phyloP scores from a whole-genome alignment of 2,797 vertebrate genomes.

The Lindbergichthys nudifrons region DNA sequence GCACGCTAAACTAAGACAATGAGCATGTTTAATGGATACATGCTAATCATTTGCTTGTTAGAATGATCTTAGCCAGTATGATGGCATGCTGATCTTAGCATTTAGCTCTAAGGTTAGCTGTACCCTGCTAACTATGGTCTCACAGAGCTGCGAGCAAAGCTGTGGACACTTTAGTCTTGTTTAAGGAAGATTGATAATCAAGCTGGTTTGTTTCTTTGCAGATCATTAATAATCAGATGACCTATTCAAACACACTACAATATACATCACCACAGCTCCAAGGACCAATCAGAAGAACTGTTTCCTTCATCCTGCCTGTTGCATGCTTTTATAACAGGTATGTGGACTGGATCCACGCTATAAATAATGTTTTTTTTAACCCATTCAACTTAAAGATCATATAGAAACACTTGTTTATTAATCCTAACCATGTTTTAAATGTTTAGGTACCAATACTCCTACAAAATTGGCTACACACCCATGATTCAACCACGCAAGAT shows the following conservation, averaged over 20 bases:
- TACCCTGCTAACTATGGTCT: too few relatives aligned
- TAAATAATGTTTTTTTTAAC: neutral
- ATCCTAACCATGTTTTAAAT: constrained; percentile 6
- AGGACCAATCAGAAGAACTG: constrained; percentile 66
- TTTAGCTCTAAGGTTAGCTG: too few relatives aligned
- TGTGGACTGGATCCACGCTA: neutral
- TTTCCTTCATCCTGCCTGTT: constrained; percentile 64
- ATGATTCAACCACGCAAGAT: constrained; percentile 52
- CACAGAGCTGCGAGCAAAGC: too few relatives aligned
- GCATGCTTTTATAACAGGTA: constrained; percentile 82
- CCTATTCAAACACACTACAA: constrained; percentile 73
- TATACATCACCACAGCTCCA: constrained; percentile 55
- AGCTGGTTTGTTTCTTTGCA: constrained; percentile 27
- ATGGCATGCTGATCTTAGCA: too few relatives aligned
- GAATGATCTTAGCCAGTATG: too few relatives aligned
- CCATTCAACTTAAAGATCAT: neutral
- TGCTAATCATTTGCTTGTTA: too few relatives aligned
- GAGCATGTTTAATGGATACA: too few relatives aligned
- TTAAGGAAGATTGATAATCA: neutral
- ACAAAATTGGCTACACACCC: constrained; percentile 80
- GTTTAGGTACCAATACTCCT: constrained; percentile 80
- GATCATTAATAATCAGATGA: constrained; percentile 71
- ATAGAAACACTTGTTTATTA: neutral
- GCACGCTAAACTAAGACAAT: too few relatives aligned
- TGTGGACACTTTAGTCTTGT: fast-evolving